Percentiles rank a stretch among this genome's conserved stretches.
Conservation (phyloP, 2,113 vertebrate genomes). For the Dinomys branickii region DNA sequence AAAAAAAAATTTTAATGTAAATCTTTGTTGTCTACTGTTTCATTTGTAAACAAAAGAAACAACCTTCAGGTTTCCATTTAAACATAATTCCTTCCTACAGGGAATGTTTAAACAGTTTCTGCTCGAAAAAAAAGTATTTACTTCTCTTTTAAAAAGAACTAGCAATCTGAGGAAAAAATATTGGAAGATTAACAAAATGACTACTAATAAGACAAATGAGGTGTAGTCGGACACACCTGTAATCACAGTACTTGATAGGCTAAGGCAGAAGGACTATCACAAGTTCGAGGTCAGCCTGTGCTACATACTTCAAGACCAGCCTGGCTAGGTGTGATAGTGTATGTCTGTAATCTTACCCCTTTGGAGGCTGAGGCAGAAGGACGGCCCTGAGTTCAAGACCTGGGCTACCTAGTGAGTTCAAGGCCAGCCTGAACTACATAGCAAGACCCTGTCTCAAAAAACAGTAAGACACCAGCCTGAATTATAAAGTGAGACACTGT, state of each 20-base stretch:
- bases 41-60: conserved; percentile 33
- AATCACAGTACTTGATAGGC: not conserved
- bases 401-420: not conserved
- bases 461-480: not conserved
- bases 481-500: not conserved
- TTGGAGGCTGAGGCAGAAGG: not conserved
- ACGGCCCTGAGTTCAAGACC: not conserved
- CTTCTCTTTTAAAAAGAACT: not conserved
- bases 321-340: not conserved
- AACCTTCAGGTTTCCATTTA: not conserved
- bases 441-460: not conserved
- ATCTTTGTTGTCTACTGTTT: not conserved
- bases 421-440: not conserved
- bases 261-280: not conserved
- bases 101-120: not conserved
- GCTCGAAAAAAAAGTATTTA: not conserved
- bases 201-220: not conserved
- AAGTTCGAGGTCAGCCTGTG: not conserved
- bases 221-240: not conserved
- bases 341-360: not conserved
- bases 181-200: not conserved
- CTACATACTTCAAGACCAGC: not conserved
- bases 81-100: not conserved
- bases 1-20: not conserved
- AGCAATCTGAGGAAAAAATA: not conserved